These are phyloP conservation scores for Lordiphosa stackelbergi DNA, from an alignment of 1,140 invertebrate species.

Conservation along the genomic window DNA sequence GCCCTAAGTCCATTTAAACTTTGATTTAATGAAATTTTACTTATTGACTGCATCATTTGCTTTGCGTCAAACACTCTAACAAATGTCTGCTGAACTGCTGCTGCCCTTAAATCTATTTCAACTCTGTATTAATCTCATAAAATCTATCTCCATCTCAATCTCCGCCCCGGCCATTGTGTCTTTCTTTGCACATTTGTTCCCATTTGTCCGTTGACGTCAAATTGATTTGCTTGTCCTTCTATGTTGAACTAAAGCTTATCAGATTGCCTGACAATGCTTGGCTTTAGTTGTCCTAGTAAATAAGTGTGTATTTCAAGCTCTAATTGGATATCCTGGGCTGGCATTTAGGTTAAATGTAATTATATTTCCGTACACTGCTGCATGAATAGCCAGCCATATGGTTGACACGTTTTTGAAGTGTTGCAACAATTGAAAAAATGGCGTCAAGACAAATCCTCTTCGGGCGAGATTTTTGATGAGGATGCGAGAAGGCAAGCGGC, in stretches of 20 bases:
- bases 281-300: no score
- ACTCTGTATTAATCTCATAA: no score
- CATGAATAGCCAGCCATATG: conserved; percentile 19
- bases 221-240: conserved; percentile 13
- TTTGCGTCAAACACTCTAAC: no score
- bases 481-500: not conserved
- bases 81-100: no score
- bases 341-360: conserved; percentile 41
- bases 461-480: conserved; percentile 61
- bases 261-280: conserved; percentile 38
- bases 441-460: conserved; percentile 24
- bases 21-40: no score
- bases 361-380: conserved; percentile 54
- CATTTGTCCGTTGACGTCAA: conserved; percentile 20
- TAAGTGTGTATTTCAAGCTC: no score
- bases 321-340: no score
- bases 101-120: no score
- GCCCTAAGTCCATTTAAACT: no score
- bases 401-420: conserved; percentile 47
- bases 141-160: no score
- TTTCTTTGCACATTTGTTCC: not conserved
- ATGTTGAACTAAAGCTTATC: conserved; percentile 46
- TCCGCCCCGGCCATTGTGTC: not conserved
- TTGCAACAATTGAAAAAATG: conserved; percentile 56
- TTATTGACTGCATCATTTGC: no score